phyloP scores from a whole-genome alignment of 64 coral and sea anemone species.

The Actinia tenebrosa region DNA sequence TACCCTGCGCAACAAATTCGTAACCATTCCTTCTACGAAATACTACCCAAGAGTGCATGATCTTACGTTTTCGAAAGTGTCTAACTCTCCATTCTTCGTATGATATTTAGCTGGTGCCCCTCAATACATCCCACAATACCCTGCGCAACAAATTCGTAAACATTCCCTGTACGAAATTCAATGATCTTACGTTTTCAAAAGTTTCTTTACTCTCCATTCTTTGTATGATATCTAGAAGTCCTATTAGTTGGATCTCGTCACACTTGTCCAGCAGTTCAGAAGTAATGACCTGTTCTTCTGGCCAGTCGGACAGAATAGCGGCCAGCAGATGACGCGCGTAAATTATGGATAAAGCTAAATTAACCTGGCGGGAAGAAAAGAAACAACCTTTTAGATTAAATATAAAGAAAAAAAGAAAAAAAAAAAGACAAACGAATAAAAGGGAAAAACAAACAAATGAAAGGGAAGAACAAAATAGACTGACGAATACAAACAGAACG shows the following conservation, averaged over 20 bases:
- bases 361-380: conserved; percentile 51
- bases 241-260: conserved; percentile 93
- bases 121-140: background rate
- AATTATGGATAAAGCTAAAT: conserved; percentile 81
- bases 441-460: background rate
- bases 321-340: conserved; percentile 90
- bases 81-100: too few species aligned
- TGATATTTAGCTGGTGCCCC: too few species aligned
- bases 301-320: conserved; percentile 78
- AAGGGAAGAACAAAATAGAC: too few species aligned
- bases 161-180: too few species aligned
- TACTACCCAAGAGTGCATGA: too few species aligned
- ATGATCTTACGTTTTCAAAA: conserved; percentile 73
- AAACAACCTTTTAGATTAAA: background rate
- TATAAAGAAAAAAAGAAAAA: background rate
- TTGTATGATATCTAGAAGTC: conserved; percentile 87
- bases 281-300: conserved; percentile 50
- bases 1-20: too few species aligned
- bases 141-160: background rate
- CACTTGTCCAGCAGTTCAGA: conserved; percentile 79
- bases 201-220: conserved; percentile 83
- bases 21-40: too few species aligned
- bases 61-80: too few species aligned
- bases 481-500: background rate
- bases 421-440: background rate